Conservation (phyloP, 2,888 invertebrate species). For the Mythimna impura region DNA sequence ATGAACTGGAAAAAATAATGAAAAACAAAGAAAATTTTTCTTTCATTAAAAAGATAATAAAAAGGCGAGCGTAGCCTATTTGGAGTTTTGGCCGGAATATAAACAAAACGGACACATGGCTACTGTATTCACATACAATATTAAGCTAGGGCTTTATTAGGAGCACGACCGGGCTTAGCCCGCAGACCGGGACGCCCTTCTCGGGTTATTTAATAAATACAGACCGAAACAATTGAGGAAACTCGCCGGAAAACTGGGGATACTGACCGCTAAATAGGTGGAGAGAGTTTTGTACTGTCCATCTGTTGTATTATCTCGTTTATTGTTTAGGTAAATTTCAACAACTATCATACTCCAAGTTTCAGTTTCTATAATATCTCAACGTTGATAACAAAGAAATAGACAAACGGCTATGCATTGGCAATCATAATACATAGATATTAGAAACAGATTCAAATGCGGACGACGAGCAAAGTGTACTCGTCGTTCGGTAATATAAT, state of each 20-base stretch:
- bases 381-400: no score
- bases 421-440: no score
- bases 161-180: slow-evolving; percentile 77
- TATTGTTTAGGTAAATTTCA: background rate
- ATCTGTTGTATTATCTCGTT: slow-evolving; percentile 35
- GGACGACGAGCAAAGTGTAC: no score
- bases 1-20: slow-evolving; percentile 47
- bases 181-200: slow-evolving; percentile 78
- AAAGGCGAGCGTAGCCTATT: slow-evolving; percentile 42
- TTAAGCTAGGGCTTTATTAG: slow-evolving; percentile 78
- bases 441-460: no score
- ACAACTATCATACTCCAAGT: no score
- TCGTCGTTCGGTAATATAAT: no score
- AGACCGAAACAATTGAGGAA: slow-evolving; percentile 82
- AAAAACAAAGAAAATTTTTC: slow-evolving; percentile 50
- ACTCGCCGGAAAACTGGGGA: slow-evolving; percentile 75
- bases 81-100: slow-evolving; percentile 47
- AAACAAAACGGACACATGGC: slow-evolving; percentile 63
- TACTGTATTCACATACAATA: slow-evolving; percentile 66
- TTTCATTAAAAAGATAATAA: slow-evolving; percentile 59
- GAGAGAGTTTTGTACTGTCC: slow-evolving; percentile 46
- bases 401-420: no score
- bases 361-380: no score
- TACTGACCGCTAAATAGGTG: slow-evolving; percentile 69
- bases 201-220: slow-evolving; percentile 88